A percentile compares a stretch with the other conserved stretches of the same genome.
These are phyloP conservation scores for Globicephala melas DNA, from an alignment of 2,113 vertebrate genomes.

Conservation along the genomic window DNA sequence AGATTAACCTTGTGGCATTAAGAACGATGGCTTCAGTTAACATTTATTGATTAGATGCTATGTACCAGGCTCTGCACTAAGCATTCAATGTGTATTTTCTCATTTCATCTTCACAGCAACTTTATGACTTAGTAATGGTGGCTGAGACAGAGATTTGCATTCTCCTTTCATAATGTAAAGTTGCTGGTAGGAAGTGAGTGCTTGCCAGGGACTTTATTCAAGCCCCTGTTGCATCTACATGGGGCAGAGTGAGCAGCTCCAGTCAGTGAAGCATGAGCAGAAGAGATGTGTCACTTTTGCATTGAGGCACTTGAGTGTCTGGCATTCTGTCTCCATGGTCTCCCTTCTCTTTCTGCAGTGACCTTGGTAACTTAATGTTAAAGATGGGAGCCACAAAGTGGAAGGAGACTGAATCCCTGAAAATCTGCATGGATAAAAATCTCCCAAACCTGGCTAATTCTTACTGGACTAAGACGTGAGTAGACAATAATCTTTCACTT, in stretches of 20 bases:
- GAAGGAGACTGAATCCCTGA: not conserved
- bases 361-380: not conserved
- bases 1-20: not conserved
- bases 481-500: not conserved
- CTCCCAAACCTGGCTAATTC: not conserved
- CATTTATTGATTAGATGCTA: not conserved
- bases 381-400: not conserved
- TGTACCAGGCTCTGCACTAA: not conserved
- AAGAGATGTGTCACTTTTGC: not conserved
- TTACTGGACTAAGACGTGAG: not conserved
- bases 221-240: fast-evolving
- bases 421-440: not conserved
- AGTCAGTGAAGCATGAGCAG: not conserved
- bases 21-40: not conserved
- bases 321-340: not conserved
- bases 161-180: not conserved
- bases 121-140: not conserved
- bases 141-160: not conserved
- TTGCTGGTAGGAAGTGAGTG: not conserved
- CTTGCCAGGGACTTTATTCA: not conserved
- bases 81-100: not conserved
- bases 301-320: not conserved
- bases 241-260: not conserved
- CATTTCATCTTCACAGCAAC: not conserved
- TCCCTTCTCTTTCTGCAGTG: not conserved